These are phyloP conservation scores for Istiophorus platypterus DNA, from an alignment of 2,113 vertebrate species.

Conservation along the genomic window DNA sequence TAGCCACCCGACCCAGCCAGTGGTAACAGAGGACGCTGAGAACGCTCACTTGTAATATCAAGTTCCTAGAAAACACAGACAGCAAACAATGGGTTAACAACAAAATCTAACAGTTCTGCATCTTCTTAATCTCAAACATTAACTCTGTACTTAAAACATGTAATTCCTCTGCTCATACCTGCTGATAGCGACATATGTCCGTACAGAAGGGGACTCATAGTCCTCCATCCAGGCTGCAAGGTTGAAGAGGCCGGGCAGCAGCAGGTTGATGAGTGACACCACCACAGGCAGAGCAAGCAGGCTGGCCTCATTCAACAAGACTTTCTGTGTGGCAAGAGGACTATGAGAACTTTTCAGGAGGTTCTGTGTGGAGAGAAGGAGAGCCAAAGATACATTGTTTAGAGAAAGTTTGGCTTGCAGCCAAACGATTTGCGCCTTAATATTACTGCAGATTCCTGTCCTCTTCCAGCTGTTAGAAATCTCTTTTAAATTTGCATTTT, in stretches of 20 bases:
- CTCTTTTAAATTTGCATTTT: not conserved
- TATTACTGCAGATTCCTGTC: too few species aligned
- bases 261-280: conserved; percentile 88
- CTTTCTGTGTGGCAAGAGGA: rapidly evolving
- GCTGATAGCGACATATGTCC: conserved; percentile 87
- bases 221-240: conserved; percentile 88
- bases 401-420: not conserved
- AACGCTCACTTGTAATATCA: conserved; percentile 88
- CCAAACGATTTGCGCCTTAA: not conserved
- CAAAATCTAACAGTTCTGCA: not conserved
- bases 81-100: not conserved
- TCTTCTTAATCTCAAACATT: not conserved
- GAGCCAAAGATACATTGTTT: not conserved
- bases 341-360: not conserved
- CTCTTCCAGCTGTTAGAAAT: not conserved
- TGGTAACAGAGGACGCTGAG: conserved; percentile 90
- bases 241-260: conserved; percentile 89
- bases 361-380: conserved; percentile 31
- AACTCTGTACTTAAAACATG: not conserved
- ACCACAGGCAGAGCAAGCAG: conserved; percentile 87
- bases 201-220: conserved; percentile 85
- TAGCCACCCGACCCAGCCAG: conserved; percentile 86
- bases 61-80: conserved; percentile 83
- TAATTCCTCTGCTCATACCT: conserved; percentile 80
- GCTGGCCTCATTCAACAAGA: conserved; percentile 71